A percentile compares a stretch with the other conserved stretches of the same genome.
Conservation (phyloP, 2,888 invertebrate genomes). For the Hypena proboscidalis region DNA sequence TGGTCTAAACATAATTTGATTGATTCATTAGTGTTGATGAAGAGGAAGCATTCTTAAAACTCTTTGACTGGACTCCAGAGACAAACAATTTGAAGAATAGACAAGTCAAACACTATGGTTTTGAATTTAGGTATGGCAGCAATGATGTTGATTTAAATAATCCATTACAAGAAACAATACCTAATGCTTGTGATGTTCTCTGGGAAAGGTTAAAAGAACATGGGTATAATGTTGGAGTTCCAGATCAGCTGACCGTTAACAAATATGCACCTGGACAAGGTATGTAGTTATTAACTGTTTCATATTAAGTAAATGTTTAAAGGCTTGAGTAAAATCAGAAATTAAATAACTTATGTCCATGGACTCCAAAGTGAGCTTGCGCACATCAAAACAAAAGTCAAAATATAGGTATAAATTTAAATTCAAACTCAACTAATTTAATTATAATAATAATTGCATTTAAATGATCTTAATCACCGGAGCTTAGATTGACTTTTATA, state of each 20-base stretch:
- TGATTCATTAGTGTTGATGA: constrained; percentile 90
- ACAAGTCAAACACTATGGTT: constrained; percentile 95
- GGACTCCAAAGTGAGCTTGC: too few species aligned
- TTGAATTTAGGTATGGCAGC: constrained; percentile 94
- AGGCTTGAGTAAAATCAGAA: too few species aligned
- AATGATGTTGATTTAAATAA: constrained; percentile 92
- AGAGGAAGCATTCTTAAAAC: constrained; percentile 86
- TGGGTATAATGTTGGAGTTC: constrained; percentile 71
- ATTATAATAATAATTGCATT: too few species aligned
- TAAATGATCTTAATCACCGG: too few species aligned
- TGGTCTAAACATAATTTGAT: constrained; percentile 89
- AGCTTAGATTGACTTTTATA: too few species aligned
- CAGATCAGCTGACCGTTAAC: constrained; percentile 95
- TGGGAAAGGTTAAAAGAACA: constrained; percentile 83
- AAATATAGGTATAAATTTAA: too few species aligned
- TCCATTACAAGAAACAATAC: constrained; percentile 89
- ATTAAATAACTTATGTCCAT: too few species aligned
- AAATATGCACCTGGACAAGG: constrained; percentile 94
- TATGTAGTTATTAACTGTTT: constrained; percentile 41
- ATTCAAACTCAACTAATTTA: too few species aligned
- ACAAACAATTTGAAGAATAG: constrained; percentile 89
- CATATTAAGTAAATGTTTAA: too few species aligned
- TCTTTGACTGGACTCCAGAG: constrained; percentile 82
- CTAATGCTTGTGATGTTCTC: constrained; percentile 88
- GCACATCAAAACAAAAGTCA: too few species aligned